These are phyloP conservation scores for Parnassius apollo DNA, from an alignment of 2,888 invertebrate species.

Conservation along the genomic window DNA sequence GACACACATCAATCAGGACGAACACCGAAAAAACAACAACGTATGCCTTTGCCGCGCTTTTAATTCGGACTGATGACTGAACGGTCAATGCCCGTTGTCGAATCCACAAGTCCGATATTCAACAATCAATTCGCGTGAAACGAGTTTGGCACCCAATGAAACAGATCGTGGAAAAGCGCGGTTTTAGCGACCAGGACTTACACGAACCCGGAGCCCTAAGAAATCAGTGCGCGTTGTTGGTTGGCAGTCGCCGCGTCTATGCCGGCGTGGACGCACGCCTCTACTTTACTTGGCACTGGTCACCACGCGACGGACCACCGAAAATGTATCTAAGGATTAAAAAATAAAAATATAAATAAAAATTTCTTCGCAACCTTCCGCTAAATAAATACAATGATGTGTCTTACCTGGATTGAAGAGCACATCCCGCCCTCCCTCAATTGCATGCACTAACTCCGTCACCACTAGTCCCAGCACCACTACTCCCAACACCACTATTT, in stretches of 20 bases:
- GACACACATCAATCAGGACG: conserved; percentile 7
- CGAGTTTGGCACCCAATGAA: conserved; percentile 40
- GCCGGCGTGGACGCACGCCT: conserved; percentile 40
- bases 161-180: conserved; percentile 36
- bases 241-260: conserved; percentile 49
- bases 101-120: conserved; percentile 17
- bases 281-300: conserved; percentile 16
- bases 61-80: conserved; percentile 17
- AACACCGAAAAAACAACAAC: conserved; percentile 15
- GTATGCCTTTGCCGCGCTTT: conserved; percentile 6
- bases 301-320: conserved; percentile 15
- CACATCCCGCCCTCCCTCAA: too few species aligned
- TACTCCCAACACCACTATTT: too few species aligned
- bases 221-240: conserved; percentile 25
- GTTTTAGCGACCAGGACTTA: conserved; percentile 39
- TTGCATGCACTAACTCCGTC: too few species aligned
- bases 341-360: too few species aligned
- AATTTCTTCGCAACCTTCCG: too few species aligned
- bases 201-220: conserved; percentile 38
- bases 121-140: conserved; percentile 31
- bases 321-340: conserved; percentile 1
- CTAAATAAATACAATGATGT: too few species aligned
- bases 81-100: conserved; percentile 21
- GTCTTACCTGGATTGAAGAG: too few species aligned
- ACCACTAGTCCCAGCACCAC: too few species aligned